A percentile compares a stretch with the other conserved stretches of the same genome.
These are phyloP conservation scores for Phrynocephalus versicolor DNA, from an alignment of 2,113 vertebrate genomes.

Conservation along the genomic window DNA sequence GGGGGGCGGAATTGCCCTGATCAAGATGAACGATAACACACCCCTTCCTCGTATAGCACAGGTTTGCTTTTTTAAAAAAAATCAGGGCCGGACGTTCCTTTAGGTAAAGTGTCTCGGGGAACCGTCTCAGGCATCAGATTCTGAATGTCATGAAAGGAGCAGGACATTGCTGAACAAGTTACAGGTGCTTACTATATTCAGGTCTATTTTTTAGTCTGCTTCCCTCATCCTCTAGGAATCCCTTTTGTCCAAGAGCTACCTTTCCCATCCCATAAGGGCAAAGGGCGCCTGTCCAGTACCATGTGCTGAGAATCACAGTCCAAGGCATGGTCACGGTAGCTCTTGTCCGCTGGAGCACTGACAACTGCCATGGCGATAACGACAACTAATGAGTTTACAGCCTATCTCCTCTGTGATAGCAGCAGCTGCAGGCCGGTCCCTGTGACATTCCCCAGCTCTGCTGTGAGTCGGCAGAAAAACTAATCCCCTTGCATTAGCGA, in stretches of 20 bases:
- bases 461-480: slow-evolving; percentile 5
- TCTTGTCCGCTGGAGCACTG: background rate
- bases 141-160: too few species aligned
- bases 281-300: background rate
- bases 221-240: background rate
- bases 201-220: background rate
- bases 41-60: background rate
- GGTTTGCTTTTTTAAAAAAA: background rate
- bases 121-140: too few species aligned
- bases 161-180: too few species aligned
- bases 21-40: background rate
- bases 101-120: too few species aligned
- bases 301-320: rapidly evolving
- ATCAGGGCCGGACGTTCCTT: too few species aligned
- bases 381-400: background rate
- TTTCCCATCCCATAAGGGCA: background rate
- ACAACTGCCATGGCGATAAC: rapidly evolving
- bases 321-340: rapidly evolving
- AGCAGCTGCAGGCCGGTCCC: slow-evolving; percentile 17
- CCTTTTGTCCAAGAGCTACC: background rate
- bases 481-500: slow-evolving; percentile 3
- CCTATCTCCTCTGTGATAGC: background rate
- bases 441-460: slow-evolving; percentile 28
- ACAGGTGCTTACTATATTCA: background rate
- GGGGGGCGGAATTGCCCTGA: too few species aligned